Conservation (phyloP, 2,888 invertebrate species). For the Elmis aenea region DNA sequence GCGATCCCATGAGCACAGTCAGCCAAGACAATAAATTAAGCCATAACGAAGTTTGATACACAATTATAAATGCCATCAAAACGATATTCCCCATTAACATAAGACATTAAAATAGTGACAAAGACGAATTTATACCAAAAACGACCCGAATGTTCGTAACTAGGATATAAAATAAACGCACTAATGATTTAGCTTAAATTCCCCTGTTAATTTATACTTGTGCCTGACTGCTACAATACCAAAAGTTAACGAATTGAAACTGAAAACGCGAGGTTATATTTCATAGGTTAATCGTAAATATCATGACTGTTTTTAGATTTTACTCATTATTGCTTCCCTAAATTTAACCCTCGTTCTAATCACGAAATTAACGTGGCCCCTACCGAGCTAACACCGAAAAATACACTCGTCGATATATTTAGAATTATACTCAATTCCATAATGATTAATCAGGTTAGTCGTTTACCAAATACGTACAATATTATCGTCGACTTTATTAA, state of each 20-base stretch:
- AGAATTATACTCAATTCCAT: too few relatives aligned
- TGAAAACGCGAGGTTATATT: slow-evolving; percentile 24
- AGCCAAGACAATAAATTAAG: slow-evolving; percentile 6
- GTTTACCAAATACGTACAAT: too few relatives aligned
- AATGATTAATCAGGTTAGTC: too few relatives aligned
- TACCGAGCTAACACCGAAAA: too few relatives aligned
- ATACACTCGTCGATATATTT: too few relatives aligned
- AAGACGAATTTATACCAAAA: slow-evolving; percentile 20
- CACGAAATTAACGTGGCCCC: too few relatives aligned
- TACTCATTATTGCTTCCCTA: too few relatives aligned
- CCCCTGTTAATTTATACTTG: slow-evolving; percentile 25
- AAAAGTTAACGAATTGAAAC: slow-evolving; percentile 21
- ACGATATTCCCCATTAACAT: slow-evolving; percentile 21
- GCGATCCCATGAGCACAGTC: neutral
- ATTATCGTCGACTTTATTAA: too few relatives aligned
- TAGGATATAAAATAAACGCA: slow-evolving; percentile 20
- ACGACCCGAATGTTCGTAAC: slow-evolving; percentile 14
- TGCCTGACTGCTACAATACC: slow-evolving; percentile 29
- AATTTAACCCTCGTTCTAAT: too few relatives aligned
- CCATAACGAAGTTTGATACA: slow-evolving; percentile 20
- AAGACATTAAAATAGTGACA: slow-evolving; percentile 21
- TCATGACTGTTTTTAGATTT: too few relatives aligned
- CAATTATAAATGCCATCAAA: slow-evolving; percentile 20
- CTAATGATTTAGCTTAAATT: slow-evolving; percentile 23
- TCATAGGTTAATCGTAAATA: slow-evolving; percentile 24